Evolutionary conservation across 2,113 vertebrate genomes (phyloP).

Genomic region (Corythornis vintsioides): DNA sequence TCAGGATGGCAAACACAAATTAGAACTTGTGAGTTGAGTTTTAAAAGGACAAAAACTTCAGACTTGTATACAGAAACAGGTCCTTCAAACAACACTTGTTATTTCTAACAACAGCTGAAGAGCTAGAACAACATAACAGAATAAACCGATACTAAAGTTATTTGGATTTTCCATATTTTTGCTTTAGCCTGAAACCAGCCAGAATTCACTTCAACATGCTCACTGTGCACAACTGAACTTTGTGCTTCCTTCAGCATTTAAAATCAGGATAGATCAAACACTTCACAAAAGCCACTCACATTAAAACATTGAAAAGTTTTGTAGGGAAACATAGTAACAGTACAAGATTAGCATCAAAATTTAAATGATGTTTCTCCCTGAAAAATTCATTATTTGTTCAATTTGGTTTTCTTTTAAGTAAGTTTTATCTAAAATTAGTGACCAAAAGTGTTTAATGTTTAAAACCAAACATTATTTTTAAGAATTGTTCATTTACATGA

Average conservation of each 20-base stretch:
- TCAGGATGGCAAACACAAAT: neutral
- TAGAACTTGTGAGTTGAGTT: neutral
- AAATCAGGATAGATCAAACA: neutral
- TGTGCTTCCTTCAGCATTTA: neutral
- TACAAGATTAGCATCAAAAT: neutral
- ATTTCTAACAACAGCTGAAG: neutral
- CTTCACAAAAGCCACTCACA: neutral
- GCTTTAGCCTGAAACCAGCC: neutral
- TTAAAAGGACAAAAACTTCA: neutral
- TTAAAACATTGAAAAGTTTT: neutral
- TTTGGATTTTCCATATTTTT: neutral
- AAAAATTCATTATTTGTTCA: neutral
- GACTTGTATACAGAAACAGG: neutral
- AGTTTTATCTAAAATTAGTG: neutral
- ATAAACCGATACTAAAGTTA: neutral
- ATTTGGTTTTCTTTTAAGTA: neutral
- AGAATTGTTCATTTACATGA: slow-evolving; percentile 16
- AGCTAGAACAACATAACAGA: neutral
- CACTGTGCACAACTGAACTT: neutral
- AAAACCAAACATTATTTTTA: neutral
- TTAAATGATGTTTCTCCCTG: neutral
- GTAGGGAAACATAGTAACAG: neutral
- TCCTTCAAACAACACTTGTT: neutral
- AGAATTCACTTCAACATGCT: neutral
- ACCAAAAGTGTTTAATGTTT: neutral